These are phyloP conservation scores for Zaprionus taronus DNA, from an alignment of 1,140 invertebrate genomes.

Conservation along the genomic window DNA sequence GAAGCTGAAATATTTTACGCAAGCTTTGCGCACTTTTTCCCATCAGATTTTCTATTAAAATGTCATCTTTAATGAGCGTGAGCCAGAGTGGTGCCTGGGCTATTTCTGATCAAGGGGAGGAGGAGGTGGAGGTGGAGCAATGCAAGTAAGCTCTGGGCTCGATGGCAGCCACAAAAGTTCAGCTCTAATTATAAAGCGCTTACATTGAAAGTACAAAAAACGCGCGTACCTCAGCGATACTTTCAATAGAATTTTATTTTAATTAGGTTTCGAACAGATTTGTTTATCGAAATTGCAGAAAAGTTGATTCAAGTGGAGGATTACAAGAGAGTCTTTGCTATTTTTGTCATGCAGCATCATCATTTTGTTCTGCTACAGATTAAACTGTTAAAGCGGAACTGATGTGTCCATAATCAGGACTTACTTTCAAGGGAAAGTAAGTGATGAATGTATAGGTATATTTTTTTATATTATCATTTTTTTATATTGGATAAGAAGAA, in stretches of 20 bases:
- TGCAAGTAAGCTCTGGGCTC: neutral
- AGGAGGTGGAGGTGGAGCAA: no score
- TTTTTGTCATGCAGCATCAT: neutral
- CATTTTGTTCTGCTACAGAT: neutral
- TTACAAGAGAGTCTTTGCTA: neutral
- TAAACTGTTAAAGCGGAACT: no score
- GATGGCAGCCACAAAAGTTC: neutral
- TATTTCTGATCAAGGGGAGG: neutral
- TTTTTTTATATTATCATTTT: no score
- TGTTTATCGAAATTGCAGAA: neutral
- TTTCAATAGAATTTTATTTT: neutral
- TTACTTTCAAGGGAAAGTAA: no score
- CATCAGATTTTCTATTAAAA: neutral
- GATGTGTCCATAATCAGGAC: no score
- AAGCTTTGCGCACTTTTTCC: neutral
- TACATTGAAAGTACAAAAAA: neutral
- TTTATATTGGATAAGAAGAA: no score
- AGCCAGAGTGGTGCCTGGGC: neutral
- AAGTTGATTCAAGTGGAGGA: neutral
- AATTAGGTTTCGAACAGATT: neutral
- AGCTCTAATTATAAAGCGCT: constrained; percentile 4
- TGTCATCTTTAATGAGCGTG: constrained; percentile 6
- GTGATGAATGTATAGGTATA: no score
- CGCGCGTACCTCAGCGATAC: neutral
- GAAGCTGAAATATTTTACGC: neutral